These are phyloP conservation scores for Leucophora obtusa DNA, from an alignment of 2,888 invertebrate species.

Conservation along the genomic window DNA sequence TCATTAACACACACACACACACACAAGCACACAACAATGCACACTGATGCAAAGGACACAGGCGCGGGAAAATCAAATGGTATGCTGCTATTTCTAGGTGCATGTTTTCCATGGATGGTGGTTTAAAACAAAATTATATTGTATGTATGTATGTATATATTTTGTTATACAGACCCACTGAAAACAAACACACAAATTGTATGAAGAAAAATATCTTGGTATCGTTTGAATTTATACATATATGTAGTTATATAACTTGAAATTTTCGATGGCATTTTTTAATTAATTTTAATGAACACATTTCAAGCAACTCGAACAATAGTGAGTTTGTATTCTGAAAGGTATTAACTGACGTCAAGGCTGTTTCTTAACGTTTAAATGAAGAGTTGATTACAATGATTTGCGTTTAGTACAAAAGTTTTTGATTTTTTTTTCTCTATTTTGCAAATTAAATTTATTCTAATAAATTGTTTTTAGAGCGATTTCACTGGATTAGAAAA, in stretches of 20 bases:
- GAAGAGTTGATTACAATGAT: conserved; percentile 31
- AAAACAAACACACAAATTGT: not conserved
- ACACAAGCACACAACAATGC: conserved; percentile 3
- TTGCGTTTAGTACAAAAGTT: not conserved
- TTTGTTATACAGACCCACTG: not conserved
- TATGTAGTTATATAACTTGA: conserved; percentile 27
- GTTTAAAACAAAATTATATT: conserved; percentile 16
- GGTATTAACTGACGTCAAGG: not conserved
- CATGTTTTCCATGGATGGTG: conserved; percentile 28
- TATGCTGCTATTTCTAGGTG: not conserved
- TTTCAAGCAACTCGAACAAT: conserved; percentile 5
- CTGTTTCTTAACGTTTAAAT: not conserved
- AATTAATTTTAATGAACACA: conserved; percentile 48
- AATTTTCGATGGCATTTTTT: conserved; percentile 26
- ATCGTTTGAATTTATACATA: conserved; percentile 36
- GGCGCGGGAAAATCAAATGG: not conserved
- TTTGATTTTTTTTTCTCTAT: too few relatives aligned
- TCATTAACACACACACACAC: conserved; percentile 48
- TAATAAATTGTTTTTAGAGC: too few relatives aligned
- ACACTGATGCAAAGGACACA: conserved; percentile 15
- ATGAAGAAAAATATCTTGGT: not conserved
- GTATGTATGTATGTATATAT: too few relatives aligned
- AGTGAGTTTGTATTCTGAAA: not conserved
- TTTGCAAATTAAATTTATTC: too few relatives aligned
- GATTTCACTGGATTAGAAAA: too few relatives aligned